Base-by-base conservation (phyloP, 64 coral and sea anemone species). In the Acropora tenuis region DNA sequence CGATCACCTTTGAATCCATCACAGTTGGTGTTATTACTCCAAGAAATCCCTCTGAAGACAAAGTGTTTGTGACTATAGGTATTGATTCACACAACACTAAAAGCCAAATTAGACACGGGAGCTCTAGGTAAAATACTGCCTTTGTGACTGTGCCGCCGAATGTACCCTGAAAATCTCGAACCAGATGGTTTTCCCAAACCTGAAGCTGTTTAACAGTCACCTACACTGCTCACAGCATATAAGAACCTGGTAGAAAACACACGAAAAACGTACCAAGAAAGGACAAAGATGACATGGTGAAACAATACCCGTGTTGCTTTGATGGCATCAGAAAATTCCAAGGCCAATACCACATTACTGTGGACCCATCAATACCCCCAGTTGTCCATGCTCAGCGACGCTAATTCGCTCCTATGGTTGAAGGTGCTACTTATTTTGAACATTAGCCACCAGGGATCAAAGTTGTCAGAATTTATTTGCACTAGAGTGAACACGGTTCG, bases 61-160 rank as follows among this genome's bases (percentile, higher is more conserved):
- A 96, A 92, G 86, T 89, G 18, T 92, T 92, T 75, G 87, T 45
- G 1, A 76, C 80, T 3, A 72, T 96, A 69, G 77, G 84, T 12
- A 47, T 96, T 7, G 58, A 87, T 7, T 43, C 93, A 66, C n/a
- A 79, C 89, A 17, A 2, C 82, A 79, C 86, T 92, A 1, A 90
- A 88, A 80, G 90, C 78, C 0, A 93, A 93, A 16, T 10, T 92
- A 42, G 90, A 96, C 80, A 90, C 86, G 15, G 91, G 90, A 76
- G 90, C 90, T 4, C 90, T 92, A 75, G 90, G 74, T 74, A 96
- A 92, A 74, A 71, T 96, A 12, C 61, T 92, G 15, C 90, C 86
- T 0, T 17, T 85, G 8, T 55, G 86, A 17, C 68, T 89, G 48
- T 94, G 52, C 88, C 86, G 86, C 30, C 5, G 72, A 48, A 93